Evolutionary conservation across 92 coral and sea anemone species (phyloP).

Genomic region (Zoanthus sociatus): DNA sequence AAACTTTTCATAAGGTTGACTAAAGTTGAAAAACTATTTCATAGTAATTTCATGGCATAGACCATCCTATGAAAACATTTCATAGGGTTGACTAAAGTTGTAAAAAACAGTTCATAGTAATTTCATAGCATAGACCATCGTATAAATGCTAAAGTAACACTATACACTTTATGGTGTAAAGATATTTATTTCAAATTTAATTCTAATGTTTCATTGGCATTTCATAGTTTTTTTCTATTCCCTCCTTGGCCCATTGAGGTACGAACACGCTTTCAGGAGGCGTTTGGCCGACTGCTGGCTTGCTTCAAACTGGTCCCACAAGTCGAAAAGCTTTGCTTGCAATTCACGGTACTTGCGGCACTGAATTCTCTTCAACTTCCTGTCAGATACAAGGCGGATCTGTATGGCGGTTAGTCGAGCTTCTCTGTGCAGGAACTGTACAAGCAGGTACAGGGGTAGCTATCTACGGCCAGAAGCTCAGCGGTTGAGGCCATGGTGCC

Average conservation of each 20-base stretch:
- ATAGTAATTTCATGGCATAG: too few species aligned
- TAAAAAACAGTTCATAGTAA: too few species aligned
- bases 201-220: too few species aligned
- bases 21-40: too few species aligned
- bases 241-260: conserved; percentile 30
- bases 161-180: too few species aligned
- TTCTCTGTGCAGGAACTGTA: conserved; percentile 13
- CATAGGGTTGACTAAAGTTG: too few species aligned
- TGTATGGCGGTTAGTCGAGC: conserved; percentile 10
- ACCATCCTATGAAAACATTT: too few species aligned
- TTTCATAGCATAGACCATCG: too few species aligned
- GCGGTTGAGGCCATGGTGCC: not conserved
- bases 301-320: conserved; percentile 15
- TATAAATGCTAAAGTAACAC: too few species aligned
- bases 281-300: not conserved
- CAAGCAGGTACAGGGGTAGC: conserved; percentile 10
- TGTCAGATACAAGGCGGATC: conserved; percentile 37
- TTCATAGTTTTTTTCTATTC: too few species aligned
- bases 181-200: too few species aligned
- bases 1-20: too few species aligned
- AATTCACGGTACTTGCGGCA: not conserved
- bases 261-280: conserved; percentile 5
- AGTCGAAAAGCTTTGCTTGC: not conserved
- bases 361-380: conserved; percentile 16
- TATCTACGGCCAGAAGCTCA: conserved; percentile 5